Base-by-base conservation (phyloP, 2,888 invertebrate genomes). In the Odontocerum albicorne region DNA sequence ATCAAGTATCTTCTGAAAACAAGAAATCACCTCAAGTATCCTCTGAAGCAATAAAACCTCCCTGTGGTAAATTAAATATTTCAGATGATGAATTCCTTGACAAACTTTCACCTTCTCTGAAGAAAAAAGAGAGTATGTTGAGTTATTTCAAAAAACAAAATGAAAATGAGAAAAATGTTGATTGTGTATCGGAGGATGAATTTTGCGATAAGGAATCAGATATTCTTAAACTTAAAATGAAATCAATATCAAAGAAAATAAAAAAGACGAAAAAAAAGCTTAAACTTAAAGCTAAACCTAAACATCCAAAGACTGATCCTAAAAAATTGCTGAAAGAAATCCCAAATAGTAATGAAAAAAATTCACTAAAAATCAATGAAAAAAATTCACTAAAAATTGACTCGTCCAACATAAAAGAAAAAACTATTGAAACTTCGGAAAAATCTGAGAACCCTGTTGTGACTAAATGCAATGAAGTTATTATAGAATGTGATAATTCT, bases 91-190 rank as follows among this genome's bases (percentile, higher is more conserved):
- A 79, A 33, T 82, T 83, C 64, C 62, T 82, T 2, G 67, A 73
- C 2, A 81, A 82, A 62, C 65, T 83, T 13, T 77, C 79, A 1
- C 82, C 83, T 43, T 82, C 83, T 15, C 68, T 80, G 1, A 81
- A 74, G 64, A 83, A 82, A 63, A 77, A 78, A 21, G 83, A 83
- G 65, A 84, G 80, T 63, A 73, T 85, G 68, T 67, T 84, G 15
- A 77, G 79, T 55, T 85, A 84, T 65, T 84, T 84, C 65, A 72
- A 75, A 57, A 82, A 81, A 68, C 69, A 73, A 45, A 77, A 73
- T 63, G 69, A 72, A 43, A 63, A 63, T 47, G 39, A 58, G 44
- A 16, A 39, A 19, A 15, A 35, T 2, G 35, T 17, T 19, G 44
- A 40, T 20, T 13, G 21, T 32, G 15, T 19, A 3, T 13, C 15